phyloP scores from a whole-genome alignment of 2,113 vertebrate species.

The Scopus umbretta region DNA sequence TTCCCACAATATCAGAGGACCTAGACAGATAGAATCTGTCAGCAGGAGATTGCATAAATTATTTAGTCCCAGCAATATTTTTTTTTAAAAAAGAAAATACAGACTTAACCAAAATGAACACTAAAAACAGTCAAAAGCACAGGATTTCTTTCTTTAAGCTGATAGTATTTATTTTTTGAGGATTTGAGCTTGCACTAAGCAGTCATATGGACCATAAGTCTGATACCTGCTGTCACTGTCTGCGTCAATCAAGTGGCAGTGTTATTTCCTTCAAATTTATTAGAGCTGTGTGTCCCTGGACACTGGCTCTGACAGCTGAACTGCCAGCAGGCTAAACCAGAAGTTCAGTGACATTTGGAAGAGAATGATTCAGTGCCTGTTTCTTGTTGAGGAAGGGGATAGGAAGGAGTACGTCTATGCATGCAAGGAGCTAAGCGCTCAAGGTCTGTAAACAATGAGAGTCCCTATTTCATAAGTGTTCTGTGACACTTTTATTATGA shows the following conservation, averaged over 20 bases:
- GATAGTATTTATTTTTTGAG: not conserved
- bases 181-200: constrained; percentile 9
- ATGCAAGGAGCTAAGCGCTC: not conserved
- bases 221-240: not conserved
- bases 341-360: constrained; percentile 56
- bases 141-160: constrained; percentile 36
- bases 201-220: not conserved
- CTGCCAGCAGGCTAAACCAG: constrained; percentile 55
- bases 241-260: constrained; percentile 21
- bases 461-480: constrained; percentile 28
- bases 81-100: not conserved
- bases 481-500: not conserved
- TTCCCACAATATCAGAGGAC: not conserved
- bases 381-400: not conserved
- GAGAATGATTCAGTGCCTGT: not conserved
- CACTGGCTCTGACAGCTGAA: not conserved
- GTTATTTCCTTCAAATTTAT: constrained; percentile 46
- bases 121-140: not conserved
- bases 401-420: not conserved
- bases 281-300: not conserved
- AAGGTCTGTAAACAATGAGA: constrained; percentile 29
- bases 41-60: not conserved
- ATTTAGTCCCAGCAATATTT: constrained; percentile 1
- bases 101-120: not conserved
- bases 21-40: not conserved